Evolutionary conservation across 35 echinoderm and acorn worm species (phyloP).

Genomic region (Patiria miniata): DNA sequence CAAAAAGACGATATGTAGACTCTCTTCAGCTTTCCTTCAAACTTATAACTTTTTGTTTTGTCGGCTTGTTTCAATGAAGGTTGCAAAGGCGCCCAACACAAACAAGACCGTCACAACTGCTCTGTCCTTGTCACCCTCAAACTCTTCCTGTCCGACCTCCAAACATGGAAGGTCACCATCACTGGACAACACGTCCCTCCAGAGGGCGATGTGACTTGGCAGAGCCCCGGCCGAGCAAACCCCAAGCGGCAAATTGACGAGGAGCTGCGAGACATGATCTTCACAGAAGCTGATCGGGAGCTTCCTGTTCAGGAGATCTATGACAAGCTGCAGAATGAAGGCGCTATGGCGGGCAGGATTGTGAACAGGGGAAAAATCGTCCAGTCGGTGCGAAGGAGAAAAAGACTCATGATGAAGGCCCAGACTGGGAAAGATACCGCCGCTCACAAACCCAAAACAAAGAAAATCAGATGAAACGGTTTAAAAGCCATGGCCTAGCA

Average conservation of each 20-base stretch:
- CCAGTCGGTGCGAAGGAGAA: background rate
- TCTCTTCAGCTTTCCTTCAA: background rate
- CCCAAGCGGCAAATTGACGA: slow-evolving; percentile 26
- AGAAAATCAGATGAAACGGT: no score
- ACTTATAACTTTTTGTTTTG: background rate
- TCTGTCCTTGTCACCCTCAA: slow-evolving; percentile 62
- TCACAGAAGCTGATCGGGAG: background rate
- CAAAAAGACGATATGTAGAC: background rate
- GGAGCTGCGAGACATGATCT: slow-evolving; percentile 4
- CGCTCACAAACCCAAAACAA: no score
- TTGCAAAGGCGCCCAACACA: slow-evolving; percentile 63
- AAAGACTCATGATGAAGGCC: background rate
- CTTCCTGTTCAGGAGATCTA: background rate
- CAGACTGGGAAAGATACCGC: background rate
- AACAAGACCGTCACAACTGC: slow-evolving; percentile 82
- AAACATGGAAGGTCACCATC: slow-evolving; percentile 57
- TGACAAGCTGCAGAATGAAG: background rate
- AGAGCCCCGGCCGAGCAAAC: slow-evolving; percentile 29
- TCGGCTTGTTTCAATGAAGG: slow-evolving; percentile 18
- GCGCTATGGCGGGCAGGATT: background rate
- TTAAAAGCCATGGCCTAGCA: no score
- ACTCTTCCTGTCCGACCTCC: slow-evolving; percentile 56
- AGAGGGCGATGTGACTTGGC: slow-evolving; percentile 31
- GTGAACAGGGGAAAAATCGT: background rate
- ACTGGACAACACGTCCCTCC: slow-evolving; percentile 65